Percentiles rank a stretch among this genome's conserved stretches.
Conservation (phyloP, 2,888 invertebrate genomes). For the Caradrina kadenii region DNA sequence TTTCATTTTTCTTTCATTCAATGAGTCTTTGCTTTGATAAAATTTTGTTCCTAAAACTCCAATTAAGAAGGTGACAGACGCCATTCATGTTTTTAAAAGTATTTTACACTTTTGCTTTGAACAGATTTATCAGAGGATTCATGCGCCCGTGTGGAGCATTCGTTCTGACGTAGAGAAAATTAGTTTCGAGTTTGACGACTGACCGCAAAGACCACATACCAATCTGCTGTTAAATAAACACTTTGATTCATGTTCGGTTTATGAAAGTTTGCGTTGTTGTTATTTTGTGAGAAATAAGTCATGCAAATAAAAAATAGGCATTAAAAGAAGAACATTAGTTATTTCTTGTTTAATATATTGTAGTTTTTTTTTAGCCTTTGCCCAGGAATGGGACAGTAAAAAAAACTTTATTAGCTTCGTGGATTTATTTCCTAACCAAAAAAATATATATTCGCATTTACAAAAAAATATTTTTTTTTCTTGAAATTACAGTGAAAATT, state of each 20-base stretch:
- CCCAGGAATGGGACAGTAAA: no score
- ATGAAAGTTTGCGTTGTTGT: slow-evolving; percentile 25
- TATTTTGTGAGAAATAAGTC: slow-evolving; percentile 6
- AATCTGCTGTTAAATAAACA: slow-evolving; percentile 71
- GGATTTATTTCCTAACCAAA: no score
- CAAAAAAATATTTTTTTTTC: no score
- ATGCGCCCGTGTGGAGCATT: slow-evolving; percentile 68
- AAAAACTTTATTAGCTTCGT: background rate
- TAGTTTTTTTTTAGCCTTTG: no score
- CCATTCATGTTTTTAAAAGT: background rate
- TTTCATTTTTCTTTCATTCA: background rate
- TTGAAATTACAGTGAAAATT: background rate
- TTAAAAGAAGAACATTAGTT: no score
- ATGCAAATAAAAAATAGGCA: no score
- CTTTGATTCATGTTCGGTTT: slow-evolving; percentile 35
- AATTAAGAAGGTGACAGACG: background rate
- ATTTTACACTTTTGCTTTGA: slow-evolving; percentile 49
- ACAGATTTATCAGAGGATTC: slow-evolving; percentile 73
- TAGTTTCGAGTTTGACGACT: slow-evolving; percentile 81
- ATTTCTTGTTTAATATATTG: no score
- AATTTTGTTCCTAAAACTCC: background rate
- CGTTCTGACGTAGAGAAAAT: slow-evolving; percentile 84
- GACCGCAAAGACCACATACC: slow-evolving; percentile 78
- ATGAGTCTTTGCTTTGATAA: slow-evolving; percentile 8
- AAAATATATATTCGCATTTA: no score